Evolutionary conservation across 2,113 vertebrate species (phyloP).

Genomic region (Calidris pugnax): DNA sequence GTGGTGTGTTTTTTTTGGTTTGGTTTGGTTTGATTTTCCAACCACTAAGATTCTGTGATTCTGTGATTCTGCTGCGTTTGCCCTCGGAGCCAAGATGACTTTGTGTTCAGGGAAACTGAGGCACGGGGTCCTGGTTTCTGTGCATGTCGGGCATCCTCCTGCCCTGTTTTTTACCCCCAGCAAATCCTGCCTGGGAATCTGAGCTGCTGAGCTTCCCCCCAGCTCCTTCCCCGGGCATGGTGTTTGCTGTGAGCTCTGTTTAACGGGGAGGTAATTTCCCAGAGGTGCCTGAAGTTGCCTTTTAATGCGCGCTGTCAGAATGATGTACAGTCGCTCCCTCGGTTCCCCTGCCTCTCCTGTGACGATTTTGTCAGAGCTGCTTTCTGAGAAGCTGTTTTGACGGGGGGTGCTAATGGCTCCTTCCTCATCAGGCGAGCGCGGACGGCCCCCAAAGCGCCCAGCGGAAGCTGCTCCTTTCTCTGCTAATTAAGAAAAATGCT

Average conservation of each 20-base stretch:
- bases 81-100: neutral
- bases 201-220: neutral
- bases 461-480: neutral
- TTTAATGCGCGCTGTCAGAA: slow-evolving; percentile 72
- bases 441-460: neutral
- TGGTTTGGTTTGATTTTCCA: too few relatives aligned
- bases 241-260: neutral
- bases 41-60: too few relatives aligned
- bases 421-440: slow-evolving; percentile 27
- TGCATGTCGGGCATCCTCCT: neutral
- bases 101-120: neutral
- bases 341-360: slow-evolving; percentile 65
- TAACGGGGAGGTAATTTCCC: slow-evolving; percentile 67
- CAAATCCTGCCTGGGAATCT: accelerated
- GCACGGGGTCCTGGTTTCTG: accelerated
- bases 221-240: neutral
- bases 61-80: too few relatives aligned
- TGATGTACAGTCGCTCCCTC: slow-evolving; percentile 68
- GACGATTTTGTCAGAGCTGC: slow-evolving; percentile 74
- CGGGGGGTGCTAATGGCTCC: slow-evolving; percentile 58
- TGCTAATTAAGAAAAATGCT: slow-evolving; percentile 14
- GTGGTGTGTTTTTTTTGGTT: too few relatives aligned
- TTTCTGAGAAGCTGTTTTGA: slow-evolving; percentile 71
- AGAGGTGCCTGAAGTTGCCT: slow-evolving; percentile 53
- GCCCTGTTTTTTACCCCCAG: neutral